These are phyloP conservation scores for Stercorarius parasiticus DNA, from an alignment of 2,113 vertebrate species.

Conservation along the genomic window DNA sequence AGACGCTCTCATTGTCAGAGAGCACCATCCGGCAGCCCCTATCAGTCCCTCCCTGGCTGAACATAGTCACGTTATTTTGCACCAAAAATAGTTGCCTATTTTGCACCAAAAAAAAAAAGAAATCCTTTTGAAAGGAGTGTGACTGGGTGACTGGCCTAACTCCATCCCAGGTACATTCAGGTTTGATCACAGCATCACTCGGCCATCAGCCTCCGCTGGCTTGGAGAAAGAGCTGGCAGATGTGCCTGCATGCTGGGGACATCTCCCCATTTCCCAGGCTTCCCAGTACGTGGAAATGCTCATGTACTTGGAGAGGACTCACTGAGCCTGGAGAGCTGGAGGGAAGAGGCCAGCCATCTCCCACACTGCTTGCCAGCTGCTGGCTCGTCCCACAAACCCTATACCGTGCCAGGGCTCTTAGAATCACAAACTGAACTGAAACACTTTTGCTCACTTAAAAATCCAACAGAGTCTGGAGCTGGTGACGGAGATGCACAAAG, in stretches of 20 bases:
- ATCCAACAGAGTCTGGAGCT: not conserved
- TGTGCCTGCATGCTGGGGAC: not conserved
- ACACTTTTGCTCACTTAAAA: not conserved
- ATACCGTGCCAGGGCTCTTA: not conserved
- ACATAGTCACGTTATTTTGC: not conserved
- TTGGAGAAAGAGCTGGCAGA: not conserved
- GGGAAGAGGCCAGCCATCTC: not conserved
- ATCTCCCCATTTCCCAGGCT: not conserved
- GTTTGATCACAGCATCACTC: not conserved
- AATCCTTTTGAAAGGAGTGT: not conserved
- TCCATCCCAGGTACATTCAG: not conserved
- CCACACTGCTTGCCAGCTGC: constrained; percentile 5
- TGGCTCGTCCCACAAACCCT: not conserved
- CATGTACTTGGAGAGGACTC: not conserved
- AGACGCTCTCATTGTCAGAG: fast-evolving
- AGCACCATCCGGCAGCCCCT: not conserved
- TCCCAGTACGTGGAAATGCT: not conserved
- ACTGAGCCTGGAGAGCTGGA: not conserved
- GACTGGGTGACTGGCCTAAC: not conserved
- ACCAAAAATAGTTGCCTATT: not conserved
- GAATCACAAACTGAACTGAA: not conserved
- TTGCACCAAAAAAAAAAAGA: not conserved
- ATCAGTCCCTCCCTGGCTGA: not conserved
- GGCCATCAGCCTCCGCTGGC: not conserved
- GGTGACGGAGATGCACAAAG: not conserved